phyloP scores from a whole-genome alignment of 2,797 vertebrate species.

The Intellagama lesueurii region DNA sequence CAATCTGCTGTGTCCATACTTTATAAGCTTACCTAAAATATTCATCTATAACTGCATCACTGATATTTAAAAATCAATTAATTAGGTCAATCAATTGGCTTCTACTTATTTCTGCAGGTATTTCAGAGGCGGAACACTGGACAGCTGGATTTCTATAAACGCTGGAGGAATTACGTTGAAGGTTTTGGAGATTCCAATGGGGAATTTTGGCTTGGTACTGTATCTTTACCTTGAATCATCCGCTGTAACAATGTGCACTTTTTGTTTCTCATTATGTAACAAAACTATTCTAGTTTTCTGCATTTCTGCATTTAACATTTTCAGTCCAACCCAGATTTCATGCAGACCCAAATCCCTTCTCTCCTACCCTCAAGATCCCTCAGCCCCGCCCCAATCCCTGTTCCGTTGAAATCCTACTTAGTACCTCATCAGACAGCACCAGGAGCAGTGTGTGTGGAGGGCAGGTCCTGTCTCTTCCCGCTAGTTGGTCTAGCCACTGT shows the following conservation, averaged over 20 bases:
- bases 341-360: background rate
- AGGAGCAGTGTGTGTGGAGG: background rate
- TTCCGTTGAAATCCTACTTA: background rate
- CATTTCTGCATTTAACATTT: background rate
- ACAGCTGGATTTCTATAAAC: constrained; percentile 89
- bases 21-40: background rate
- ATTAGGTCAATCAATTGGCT: background rate
- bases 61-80: background rate
- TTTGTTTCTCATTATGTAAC: too few relatives aligned
- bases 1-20: background rate
- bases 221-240: background rate
- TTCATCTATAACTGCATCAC: background rate
- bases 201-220: constrained; percentile 91
- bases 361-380: background rate
- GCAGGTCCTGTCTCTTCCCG: background rate
- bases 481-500: background rate
- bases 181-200: constrained; percentile 89
- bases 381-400: too few relatives aligned
- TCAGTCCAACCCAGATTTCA: background rate
- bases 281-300: too few relatives aligned
- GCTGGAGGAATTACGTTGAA: constrained; percentile 88
- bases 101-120: constrained; percentile 75
- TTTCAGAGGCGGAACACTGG: constrained; percentile 88
- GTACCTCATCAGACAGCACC: background rate
- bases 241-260: too few relatives aligned